Percentiles rank a stretch among this genome's conserved stretches.
These are phyloP conservation scores for Microcebus tavaratra DNA, from an alignment of 2,113 vertebrate genomes.

Conservation along the genomic window DNA sequence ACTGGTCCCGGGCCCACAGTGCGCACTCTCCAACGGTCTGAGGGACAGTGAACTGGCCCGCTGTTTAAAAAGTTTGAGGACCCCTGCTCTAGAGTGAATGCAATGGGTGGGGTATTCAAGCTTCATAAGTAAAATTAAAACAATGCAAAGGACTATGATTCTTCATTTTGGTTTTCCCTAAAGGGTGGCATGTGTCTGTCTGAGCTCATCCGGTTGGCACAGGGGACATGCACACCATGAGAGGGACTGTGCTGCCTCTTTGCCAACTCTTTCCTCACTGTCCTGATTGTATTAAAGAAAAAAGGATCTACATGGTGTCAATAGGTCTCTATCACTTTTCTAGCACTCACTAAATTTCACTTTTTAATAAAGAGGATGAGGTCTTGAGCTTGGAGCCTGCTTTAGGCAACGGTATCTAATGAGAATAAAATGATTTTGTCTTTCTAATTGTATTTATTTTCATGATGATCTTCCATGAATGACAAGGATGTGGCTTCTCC, in stretches of 20 bases:
- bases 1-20: too few species aligned
- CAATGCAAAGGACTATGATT: accelerated
- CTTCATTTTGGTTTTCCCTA: background rate
- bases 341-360: too few species aligned
- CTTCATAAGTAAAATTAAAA: accelerated
- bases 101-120: accelerated
- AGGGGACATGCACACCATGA: too few species aligned
- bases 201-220: background rate
- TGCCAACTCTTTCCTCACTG: background rate
- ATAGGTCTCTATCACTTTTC: accelerated
- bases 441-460: background rate
- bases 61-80: too few species aligned
- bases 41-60: too few species aligned
- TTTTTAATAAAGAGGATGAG: background rate
- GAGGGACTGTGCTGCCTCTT: accelerated
- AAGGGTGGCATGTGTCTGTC: accelerated
- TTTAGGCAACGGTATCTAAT: accelerated
- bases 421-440: background rate
- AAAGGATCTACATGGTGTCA: background rate
- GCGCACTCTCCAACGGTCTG: too few species aligned
- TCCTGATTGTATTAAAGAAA: background rate
- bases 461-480: background rate
- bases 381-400: background rate
- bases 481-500: background rate
- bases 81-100: too few species aligned